Evolutionary conservation across 2,113 vertebrate genomes (phyloP).

Genomic region (Anoura caudifer): DNA sequence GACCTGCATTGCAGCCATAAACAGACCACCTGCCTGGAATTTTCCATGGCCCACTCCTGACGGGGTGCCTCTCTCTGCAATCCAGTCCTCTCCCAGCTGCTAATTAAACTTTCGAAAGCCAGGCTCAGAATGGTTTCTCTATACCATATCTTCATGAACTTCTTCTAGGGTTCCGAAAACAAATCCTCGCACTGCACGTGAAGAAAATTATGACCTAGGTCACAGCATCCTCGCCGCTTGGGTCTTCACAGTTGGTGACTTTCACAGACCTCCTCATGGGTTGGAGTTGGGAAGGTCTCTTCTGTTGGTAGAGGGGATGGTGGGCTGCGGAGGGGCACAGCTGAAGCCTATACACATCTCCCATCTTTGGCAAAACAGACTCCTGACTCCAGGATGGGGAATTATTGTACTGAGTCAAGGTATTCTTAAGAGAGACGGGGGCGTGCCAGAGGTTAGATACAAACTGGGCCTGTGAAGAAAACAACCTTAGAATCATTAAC

Average conservation of each 20-base stretch:
- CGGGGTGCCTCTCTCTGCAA: background rate
- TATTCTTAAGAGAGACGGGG: constrained; percentile 39
- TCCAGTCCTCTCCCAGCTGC: background rate
- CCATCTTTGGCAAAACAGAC: background rate
- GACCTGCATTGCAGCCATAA: background rate
- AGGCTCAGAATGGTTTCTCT: background rate
- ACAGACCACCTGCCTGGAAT: constrained; percentile 6
- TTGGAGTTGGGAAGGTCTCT: background rate
- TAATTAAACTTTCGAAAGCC: background rate
- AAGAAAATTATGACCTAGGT: background rate
- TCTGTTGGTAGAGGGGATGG: background rate
- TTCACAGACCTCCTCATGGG: background rate
- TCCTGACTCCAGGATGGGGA: background rate
- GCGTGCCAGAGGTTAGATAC: constrained; percentile 41
- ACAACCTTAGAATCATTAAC: constrained; percentile 65
- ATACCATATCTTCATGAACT: background rate
- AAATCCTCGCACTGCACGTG: background rate
- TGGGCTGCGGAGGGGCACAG: background rate
- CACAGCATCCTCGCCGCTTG: background rate
- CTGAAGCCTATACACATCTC: background rate
- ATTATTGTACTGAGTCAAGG: constrained; percentile 24
- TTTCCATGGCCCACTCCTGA: background rate
- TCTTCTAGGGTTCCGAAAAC: background rate
- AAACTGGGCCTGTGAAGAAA: constrained; percentile 10
- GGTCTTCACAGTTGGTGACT: background rate